Base-by-base conservation (phyloP, 1,140 invertebrate genomes). In the Armadillidium nasatum region DNA sequence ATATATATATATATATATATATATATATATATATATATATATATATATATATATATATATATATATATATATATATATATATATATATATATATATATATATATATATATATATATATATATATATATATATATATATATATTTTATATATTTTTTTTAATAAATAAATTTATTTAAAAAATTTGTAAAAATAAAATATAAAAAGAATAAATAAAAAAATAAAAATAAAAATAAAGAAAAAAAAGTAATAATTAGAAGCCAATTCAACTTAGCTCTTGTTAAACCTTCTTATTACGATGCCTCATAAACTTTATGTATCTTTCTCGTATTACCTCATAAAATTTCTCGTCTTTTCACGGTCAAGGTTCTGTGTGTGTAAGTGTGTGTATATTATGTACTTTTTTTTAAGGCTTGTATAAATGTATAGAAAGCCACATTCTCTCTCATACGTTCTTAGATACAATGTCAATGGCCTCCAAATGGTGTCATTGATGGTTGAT, bases 401-500 rank as follows among this genome's bases (percentile, higher is more conserved):
- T 22, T 43, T 50, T 71, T 71, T 74, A 71, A 54, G n/a, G n/a
- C n/a, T n/a, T n/a, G n/a, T n/a, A n/a, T n/a, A n/a, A n/a, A n/a
- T n/a, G n/a, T n/a, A n/a, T n/a, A n/a, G n/a, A n/a, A n/a, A n/a
- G n/a, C n/a, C n/a, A n/a, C n/a, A n/a, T n/a, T n/a, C n/a, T n/a
- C n/a, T n/a, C n/a, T n/a, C n/a, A n/a, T n/a, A n/a, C n/a, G n/a
- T n/a, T n/a, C n/a, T n/a, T n/a, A n/a, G n/a, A n/a, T n/a, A n/a
- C n/a, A n/a, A n/a, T n/a, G n/a, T n/a, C n/a, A 78, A 78, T 78
- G 77, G 77, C 77, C 77, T 75, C 77, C 75, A 78, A 78, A 78
- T 69, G 75, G 75, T 76, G 73, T 78, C 77, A 78, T 78, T 78
- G 77, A 78, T 74, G 75, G 77, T 76, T 78, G 77, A 78, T 74